Evolutionary conservation across 2,797 vertebrate species (phyloP).

Genomic region (Nyctibius grandis): DNA sequence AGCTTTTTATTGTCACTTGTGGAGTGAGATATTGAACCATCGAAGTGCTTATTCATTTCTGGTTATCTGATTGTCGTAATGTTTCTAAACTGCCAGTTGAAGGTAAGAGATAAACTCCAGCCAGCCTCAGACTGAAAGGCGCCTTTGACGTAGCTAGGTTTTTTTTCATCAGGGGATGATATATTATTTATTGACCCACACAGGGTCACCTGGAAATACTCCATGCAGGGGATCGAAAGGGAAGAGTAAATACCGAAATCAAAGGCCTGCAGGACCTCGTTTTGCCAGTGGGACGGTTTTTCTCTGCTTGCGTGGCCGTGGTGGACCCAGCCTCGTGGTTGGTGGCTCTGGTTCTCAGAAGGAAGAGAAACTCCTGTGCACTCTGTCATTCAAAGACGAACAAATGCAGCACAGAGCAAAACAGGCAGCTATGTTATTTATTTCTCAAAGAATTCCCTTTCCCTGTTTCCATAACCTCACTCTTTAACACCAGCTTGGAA

Average conservation of each 20-base stretch:
- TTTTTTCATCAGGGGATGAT: conserved; percentile 44
- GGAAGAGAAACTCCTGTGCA: not conserved
- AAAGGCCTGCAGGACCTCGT: not conserved
- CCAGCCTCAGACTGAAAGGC: conserved; percentile 75
- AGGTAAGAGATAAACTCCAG: conserved; percentile 71
- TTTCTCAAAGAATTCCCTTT: not conserved
- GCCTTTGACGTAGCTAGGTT: conserved; percentile 59
- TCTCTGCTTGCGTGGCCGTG: not conserved
- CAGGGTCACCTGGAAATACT: conserved; percentile 50
- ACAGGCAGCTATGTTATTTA: not conserved
- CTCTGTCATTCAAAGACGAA: not conserved
- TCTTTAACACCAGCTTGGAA: not conserved
- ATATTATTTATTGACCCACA: conserved; percentile 62
- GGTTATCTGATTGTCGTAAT: conserved; percentile 73
- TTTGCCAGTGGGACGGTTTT: not conserved
- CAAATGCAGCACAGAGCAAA: accelerated
- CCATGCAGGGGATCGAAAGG: not conserved
- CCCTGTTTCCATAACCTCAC: not conserved
- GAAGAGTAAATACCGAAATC: conserved; percentile 38
- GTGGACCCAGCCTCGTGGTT: accelerated
- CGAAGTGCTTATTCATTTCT: conserved; percentile 66
- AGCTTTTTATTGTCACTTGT: conserved; percentile 73
- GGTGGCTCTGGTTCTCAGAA: not conserved
- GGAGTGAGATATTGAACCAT: conserved; percentile 59
- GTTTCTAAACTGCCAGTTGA: conserved; percentile 71